Evolutionary conservation across 2,888 invertebrate species (phyloP), one percentile per base, ranked within the genome.

Genomic region (Eupithecia vulgata): DNA sequence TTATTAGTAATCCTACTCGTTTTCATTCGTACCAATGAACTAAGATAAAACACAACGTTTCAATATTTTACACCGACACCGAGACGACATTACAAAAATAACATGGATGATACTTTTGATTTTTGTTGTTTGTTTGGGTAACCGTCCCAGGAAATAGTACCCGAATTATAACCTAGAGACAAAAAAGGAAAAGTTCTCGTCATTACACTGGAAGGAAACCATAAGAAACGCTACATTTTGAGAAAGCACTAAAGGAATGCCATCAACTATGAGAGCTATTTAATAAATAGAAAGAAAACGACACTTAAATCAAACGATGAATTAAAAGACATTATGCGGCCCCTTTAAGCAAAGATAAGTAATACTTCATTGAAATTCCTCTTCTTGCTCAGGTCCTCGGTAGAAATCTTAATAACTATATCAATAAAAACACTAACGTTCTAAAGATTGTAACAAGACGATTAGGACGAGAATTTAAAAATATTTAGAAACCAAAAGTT

Each of bases 31-130:
- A 30, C 30, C 4, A 30, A 30, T 30, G 30, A 30, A 30, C 30
- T 30, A 30, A 30, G 21, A 52, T 52, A 4, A 52, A 52, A 57
- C 12, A 25, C 12, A 57, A 57, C 57, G 25, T 12, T 25, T 10
- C 2, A 15, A 17, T 40, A n/a, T 12, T 3, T 8, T 2, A 52
- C 21, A 52, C 21, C 12, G 12, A 52, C 13, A 57, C 21, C 10
- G 10, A 57, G 57, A 57, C 21, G 57, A 57, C 5, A 25, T 12
- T 25, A 57, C 12, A 57, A 13, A 21, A 57, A 57, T 25, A 25
- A 25, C 57, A 25, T 57, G 57, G 57, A 57, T 25, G 57, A 57
- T 57, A 57, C 57, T 57, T 57, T n/a, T n/a, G 57, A 25, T 57
- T 13, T 13, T 57, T 57, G 25, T 57, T 57, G 57, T 57, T 57